These are phyloP conservation scores for Nycticebus coucang DNA, from an alignment of 2,113 vertebrate genomes.

Conservation along the genomic window DNA sequence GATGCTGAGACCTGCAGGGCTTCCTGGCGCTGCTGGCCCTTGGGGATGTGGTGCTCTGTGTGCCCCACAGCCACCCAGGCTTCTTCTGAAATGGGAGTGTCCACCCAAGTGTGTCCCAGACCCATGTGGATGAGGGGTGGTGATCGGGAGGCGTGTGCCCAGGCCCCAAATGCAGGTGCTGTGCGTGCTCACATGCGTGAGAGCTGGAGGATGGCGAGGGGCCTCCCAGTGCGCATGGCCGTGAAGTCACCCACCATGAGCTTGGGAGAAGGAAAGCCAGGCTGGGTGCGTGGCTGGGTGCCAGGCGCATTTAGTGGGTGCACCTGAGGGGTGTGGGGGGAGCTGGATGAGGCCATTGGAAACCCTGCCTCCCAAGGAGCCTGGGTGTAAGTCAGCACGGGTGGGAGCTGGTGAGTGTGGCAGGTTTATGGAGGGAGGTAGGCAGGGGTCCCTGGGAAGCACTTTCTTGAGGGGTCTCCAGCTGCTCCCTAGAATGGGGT, in stretches of 20 bases:
- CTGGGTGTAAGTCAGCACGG: fast-evolving
- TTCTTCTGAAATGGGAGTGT: not conserved
- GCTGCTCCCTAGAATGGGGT: not conserved
- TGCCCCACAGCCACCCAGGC: not conserved
- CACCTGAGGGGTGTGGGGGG: not conserved
- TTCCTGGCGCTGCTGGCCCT: not conserved
- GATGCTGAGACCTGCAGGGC: fast-evolving
- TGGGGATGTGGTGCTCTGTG: fast-evolving
- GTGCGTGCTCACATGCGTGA: fast-evolving
- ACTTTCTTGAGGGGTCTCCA: not conserved
- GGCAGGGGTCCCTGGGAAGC: not conserved
- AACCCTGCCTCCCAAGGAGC: fast-evolving
- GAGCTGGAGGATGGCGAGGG: not conserved
- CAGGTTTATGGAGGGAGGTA: not conserved
- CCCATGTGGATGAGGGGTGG: fast-evolving
- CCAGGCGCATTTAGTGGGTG: not conserved
- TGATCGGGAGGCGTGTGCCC: not conserved
- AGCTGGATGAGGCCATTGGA: fast-evolving
- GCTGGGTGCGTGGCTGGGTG: not conserved
- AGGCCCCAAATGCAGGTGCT: not conserved
- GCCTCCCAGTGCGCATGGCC: not conserved
- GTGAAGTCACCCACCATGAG: too few relatives aligned
- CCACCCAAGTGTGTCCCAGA: not conserved
- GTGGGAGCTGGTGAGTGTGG: not conserved
- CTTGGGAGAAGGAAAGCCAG: not conserved